Evolutionary conservation across 2,888 invertebrate genomes (phyloP).

Genomic region (Ophonus ardosiacus): DNA sequence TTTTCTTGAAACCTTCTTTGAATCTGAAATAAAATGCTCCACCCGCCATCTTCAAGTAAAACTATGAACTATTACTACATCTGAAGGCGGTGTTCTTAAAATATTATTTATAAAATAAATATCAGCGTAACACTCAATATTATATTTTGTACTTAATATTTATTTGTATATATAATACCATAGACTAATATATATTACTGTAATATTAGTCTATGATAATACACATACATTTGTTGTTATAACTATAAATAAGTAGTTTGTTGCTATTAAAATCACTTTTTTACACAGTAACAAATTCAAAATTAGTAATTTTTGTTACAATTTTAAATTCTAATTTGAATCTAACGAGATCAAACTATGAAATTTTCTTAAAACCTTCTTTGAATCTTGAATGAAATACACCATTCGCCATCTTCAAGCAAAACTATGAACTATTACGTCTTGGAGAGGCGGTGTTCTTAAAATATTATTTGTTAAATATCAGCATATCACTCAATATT

Average conservation of each 20-base stretch:
- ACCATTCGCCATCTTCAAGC: slow-evolving; percentile 7
- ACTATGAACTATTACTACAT: neutral
- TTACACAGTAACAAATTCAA: no score
- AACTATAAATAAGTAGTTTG: no score
- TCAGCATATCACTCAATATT: neutral
- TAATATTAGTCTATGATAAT: no score
- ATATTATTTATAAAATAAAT: neutral
- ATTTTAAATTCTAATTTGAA: no score
- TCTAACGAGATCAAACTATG: neutral
- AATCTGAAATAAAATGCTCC: neutral
- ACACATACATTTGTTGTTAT: neutral
- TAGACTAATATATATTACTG: no score
- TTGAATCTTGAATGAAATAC: neutral
- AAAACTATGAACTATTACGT: neutral
- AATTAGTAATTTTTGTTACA: no score
- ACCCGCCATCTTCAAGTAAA: neutral
- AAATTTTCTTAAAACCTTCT: neutral
- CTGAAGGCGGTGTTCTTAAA: neutral
- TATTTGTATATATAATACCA: no score
- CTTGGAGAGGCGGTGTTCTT: neutral
- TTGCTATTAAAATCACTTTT: no score
- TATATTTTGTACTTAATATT: neutral
- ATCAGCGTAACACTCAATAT: neutral
- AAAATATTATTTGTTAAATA: neutral
- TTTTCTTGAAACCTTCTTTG: neutral